These are phyloP conservation scores for Trypoxylon attenuatum DNA, from an alignment of 2,888 invertebrate species.

Conservation along the genomic window DNA sequence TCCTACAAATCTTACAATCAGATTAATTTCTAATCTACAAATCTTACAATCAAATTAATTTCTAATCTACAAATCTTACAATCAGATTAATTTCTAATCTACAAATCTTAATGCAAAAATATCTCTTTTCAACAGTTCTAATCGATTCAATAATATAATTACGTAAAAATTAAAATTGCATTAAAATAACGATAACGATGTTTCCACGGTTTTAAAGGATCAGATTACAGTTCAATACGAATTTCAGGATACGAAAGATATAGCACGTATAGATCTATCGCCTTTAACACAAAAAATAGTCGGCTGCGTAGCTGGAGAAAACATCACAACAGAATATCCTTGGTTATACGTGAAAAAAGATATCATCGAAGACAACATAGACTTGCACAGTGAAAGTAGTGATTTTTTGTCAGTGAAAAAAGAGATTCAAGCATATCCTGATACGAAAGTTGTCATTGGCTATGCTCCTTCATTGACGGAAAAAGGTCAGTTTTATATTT, in stretches of 20 bases:
- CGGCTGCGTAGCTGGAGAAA: constrained; percentile 80
- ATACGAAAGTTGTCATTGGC: constrained; percentile 77
- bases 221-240: too few species aligned
- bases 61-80: too few species aligned
- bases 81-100: too few species aligned
- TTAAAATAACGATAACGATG: too few species aligned
- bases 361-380: constrained; percentile 79
- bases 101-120: too few species aligned
- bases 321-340: constrained; percentile 84
- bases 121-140: too few species aligned
- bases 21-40: too few species aligned
- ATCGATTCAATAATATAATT: too few species aligned
- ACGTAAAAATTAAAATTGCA: too few species aligned
- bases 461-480: constrained; percentile 81
- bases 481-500: constrained; percentile 83
- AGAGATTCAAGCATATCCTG: constrained; percentile 71
- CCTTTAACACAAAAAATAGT: constrained; percentile 79
- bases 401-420: constrained; percentile 74
- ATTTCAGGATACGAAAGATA: constrained; percentile 75
- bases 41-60: too few species aligned
- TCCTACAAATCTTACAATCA: too few species aligned
- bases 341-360: constrained; percentile 82
- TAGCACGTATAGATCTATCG: constrained; percentile 76
- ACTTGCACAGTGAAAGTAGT: constrained; percentile 76
- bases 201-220: too few species aligned